Base-by-base conservation (phyloP, 2,797 vertebrate genomes). In the Enteromius argenteus region DNA sequence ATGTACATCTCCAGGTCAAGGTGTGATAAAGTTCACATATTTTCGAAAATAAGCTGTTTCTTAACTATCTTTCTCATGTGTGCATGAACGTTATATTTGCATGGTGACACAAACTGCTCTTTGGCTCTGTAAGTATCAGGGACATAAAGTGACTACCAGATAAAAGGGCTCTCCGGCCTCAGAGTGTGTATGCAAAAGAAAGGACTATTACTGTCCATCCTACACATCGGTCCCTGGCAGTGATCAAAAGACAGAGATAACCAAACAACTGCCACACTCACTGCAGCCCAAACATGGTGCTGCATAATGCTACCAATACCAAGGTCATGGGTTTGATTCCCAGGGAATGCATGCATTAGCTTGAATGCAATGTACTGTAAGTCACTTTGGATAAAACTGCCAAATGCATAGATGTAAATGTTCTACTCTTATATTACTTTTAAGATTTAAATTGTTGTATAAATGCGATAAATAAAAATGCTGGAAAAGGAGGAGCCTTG, bases 161-260 rank as follows among this genome's bases (percentile, higher is more conserved):
- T 72, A 3, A 49, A 62, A 74, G 23, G 21, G 14, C 21, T 64
- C n/a, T 66, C 23, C 13, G n/a, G 62, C 15, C 17, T 75, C 71
- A 27, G 10, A 42, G 9, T 42, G 58, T 39, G 71, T 76, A 23
- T 66, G 39, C 23, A 66, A 75, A 44, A 39, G 30, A 19, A 76
- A 17, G 15, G 21, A 53, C 46, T 42, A 83, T 83, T 44, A 32
- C 30, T 56, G 44, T 56, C 11, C 37, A 67, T 83, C 64, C 23
- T n/a, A 15, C 51, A 68, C 46, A 53, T 14, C 73, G 56, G 15
- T 58, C 60, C 35, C 62, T 64, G 73, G 62, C 32, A 83, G 60
- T 53, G 72, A 83, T 83, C 46, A 69, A 58, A 77, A 76, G 72
- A 64, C 39, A 75, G 46, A 23, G 17, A 77, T 49, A n/a, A 76